phyloP scores from a whole-genome alignment of 2,113 vertebrate species.

The Zosterops lateralis region DNA sequence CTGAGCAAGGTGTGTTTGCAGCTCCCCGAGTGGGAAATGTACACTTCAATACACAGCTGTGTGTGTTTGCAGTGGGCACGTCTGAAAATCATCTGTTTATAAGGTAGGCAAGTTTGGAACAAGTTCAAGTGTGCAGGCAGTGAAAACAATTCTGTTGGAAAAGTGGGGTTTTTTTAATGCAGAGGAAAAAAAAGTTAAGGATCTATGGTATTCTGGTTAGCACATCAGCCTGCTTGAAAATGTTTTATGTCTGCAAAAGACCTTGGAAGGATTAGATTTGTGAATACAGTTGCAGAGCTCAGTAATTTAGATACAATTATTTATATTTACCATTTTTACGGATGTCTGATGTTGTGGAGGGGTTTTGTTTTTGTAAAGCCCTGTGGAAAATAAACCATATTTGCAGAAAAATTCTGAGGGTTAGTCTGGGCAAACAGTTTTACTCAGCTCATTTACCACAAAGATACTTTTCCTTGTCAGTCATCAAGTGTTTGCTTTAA shows the following conservation, averaged over 20 bases:
- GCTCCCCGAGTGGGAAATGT: background rate
- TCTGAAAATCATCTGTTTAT: background rate
- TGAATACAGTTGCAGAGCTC: background rate
- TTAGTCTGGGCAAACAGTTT: background rate
- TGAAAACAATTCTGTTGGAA: background rate
- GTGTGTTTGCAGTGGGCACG: background rate
- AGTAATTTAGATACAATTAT: background rate
- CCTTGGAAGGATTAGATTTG: background rate
- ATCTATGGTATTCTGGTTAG: background rate
- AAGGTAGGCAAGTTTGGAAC: background rate
- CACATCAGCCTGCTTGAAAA: background rate
- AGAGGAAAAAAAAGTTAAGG: background rate
- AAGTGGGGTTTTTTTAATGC: background rate
- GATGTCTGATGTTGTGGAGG: background rate
- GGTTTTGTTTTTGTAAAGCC: background rate
- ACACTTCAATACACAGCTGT: accelerated
- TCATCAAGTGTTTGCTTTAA: background rate
- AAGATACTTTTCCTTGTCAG: background rate
- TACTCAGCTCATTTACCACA: background rate
- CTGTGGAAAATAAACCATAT: background rate
- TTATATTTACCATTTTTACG: background rate
- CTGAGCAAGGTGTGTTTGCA: background rate
- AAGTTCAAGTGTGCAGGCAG: background rate
- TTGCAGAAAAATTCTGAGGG: background rate
- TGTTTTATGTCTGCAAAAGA: background rate